Conservation (phyloP, 2,797 vertebrate species). For the Setipinna tenuifilis region DNA sequence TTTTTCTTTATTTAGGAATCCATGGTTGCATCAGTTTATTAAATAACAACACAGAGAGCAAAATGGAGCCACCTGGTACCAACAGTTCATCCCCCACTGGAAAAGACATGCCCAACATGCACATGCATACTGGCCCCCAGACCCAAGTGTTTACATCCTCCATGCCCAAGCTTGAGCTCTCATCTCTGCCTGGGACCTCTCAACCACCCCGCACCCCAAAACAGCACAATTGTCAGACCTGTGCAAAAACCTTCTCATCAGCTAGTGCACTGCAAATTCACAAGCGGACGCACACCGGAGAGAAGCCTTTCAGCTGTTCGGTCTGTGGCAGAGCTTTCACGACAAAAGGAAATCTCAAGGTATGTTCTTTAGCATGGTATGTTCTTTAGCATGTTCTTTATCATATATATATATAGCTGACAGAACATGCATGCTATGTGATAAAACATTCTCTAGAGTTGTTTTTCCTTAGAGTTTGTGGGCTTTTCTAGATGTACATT, state of each 20-base stretch:
- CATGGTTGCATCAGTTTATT: slow-evolving; percentile 81
- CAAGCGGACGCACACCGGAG: slow-evolving; percentile 96
- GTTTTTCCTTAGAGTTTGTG: neutral
- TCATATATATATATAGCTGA: neutral
- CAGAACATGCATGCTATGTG: neutral
- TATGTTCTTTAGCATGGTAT: slow-evolving; percentile 56
- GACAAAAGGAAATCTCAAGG: slow-evolving; percentile 99
- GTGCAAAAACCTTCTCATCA: slow-evolving; percentile 98
- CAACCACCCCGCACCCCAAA: slow-evolving; percentile 86
- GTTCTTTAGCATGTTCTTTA: neutral
- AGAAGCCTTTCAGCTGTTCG: slow-evolving; percentile 97
- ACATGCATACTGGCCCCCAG: neutral
- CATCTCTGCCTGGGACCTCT: neutral
- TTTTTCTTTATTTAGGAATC: neutral
- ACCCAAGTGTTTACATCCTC: neutral
- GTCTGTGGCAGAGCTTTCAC: slow-evolving; percentile 97
- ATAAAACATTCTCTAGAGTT: neutral
- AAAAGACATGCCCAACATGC: neutral
- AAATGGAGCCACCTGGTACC: slow-evolving; percentile 33
- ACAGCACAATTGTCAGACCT: slow-evolving; percentile 96
- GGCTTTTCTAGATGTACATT: neutral
- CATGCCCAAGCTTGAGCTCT: neutral
- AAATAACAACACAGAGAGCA: slow-evolving; percentile 73
- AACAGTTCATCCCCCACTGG: neutral
- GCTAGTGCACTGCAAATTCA: slow-evolving; percentile 99